Evolutionary conservation across 37 sponge, comb jelly and placozoan genomes (phyloP).

Genomic region (Petrosia ficiformis): DNA sequence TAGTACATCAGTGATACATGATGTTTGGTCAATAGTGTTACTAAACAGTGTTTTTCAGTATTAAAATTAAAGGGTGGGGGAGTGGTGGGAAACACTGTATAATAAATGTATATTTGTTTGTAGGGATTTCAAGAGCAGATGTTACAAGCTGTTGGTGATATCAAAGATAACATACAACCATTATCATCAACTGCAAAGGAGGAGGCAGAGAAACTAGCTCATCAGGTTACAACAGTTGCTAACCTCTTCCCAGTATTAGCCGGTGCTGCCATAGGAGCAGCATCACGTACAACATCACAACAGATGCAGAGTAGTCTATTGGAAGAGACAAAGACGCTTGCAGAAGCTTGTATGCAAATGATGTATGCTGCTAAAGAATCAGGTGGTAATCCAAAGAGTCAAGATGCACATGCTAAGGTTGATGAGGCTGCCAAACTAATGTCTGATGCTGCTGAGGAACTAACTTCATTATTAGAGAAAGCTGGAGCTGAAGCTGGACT

Average conservation of each 20-base stretch:
- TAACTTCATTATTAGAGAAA: conserved; percentile 65
- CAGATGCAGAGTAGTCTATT: conserved; percentile 66
- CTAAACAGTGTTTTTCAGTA: not conserved
- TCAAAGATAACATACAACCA: conserved; percentile 75
- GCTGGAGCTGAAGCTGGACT: conserved; percentile 68
- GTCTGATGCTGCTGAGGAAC: conserved; percentile 66
- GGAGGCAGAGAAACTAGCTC: conserved; percentile 96
- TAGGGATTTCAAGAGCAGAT: conserved; percentile 88
- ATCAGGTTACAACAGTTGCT: conserved; percentile 77
- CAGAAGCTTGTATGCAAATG: conserved; percentile 79
- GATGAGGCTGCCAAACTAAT: conserved; percentile 64
- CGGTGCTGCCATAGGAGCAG: conserved; percentile 85
- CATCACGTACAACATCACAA: conserved; percentile 66
- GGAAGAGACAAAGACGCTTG: conserved; percentile 85
- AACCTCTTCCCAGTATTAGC: conserved; percentile 78
- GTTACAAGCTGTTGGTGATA: conserved; percentile 54
- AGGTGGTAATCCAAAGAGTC: conserved; percentile 82
- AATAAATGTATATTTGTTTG: conserved; percentile 1
- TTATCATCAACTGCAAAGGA: conserved; percentile 82
- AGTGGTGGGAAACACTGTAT: too few species aligned
- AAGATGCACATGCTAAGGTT: conserved; percentile 40
- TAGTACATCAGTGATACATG: too few species aligned
- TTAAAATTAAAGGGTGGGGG: not conserved
- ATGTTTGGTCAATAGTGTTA: too few species aligned
- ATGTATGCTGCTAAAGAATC: conserved; percentile 81